phyloP scores from a whole-genome alignment of 2,113 vertebrate species.

The Anthoscopus minutus region DNA sequence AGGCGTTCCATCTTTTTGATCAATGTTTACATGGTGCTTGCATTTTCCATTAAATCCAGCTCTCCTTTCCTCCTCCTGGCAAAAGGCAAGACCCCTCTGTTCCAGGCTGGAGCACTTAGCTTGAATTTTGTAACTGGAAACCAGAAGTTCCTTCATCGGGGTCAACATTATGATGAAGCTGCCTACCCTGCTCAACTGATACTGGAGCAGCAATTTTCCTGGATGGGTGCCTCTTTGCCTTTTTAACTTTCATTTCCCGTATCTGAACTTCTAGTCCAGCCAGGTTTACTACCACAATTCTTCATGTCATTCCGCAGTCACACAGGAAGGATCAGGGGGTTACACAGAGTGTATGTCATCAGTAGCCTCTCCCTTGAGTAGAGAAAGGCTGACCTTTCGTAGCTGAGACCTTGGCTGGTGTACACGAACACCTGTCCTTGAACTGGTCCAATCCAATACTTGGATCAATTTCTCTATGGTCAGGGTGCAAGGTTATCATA shows the following conservation, averaged over 20 bases:
- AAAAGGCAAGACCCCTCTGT: background rate
- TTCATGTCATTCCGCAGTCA: background rate
- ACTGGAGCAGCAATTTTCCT: background rate
- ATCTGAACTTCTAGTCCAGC: background rate
- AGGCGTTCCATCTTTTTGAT: background rate
- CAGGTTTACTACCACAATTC: background rate
- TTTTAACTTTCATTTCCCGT: background rate
- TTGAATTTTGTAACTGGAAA: background rate
- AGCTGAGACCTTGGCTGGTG: background rate
- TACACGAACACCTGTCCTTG: background rate
- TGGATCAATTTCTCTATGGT: background rate
- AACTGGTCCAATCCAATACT: background rate
- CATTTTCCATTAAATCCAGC: background rate
- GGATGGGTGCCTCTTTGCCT: background rate
- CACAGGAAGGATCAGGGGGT: background rate
- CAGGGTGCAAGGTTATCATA: background rate
- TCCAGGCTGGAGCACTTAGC: background rate
- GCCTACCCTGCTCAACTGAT: background rate
- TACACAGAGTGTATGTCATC: background rate
- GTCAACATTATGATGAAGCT: background rate
- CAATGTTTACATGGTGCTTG: background rate
- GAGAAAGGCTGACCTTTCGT: background rate
- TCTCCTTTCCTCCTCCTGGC: background rate
- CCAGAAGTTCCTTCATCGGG: background rate
- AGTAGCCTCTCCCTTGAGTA: background rate